Evolutionary conservation across 2,797 vertebrate species (phyloP).

Genomic region (Malurus leucopterus): DNA sequence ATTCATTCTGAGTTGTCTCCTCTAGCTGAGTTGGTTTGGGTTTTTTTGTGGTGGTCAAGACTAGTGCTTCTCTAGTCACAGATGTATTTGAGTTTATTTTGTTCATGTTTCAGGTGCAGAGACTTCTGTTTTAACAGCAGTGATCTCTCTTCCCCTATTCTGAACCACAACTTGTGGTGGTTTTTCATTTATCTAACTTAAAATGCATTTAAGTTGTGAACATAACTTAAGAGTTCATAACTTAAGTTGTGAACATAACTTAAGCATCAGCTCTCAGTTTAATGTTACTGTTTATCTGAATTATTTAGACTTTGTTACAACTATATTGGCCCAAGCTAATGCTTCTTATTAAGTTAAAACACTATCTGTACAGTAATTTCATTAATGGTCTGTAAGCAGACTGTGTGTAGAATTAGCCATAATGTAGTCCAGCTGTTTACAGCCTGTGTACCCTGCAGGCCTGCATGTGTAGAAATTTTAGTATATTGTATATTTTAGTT

Average conservation of each 20-base stretch:
- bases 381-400: not conserved
- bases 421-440: not conserved
- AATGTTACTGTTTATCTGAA: not conserved
- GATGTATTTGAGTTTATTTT: not conserved
- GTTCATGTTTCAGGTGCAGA: not conserved
- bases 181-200: not conserved
- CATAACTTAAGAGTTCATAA: not conserved
- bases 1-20: not conserved
- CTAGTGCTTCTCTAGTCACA: not conserved
- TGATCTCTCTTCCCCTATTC: not conserved
- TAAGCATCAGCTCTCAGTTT: not conserved
- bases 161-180: not conserved
- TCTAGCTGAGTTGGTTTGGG: not conserved
- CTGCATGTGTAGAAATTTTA: not conserved
- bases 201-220: not conserved
- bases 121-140: not conserved
- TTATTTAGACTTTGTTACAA: not conserved
- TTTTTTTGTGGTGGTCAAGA: not conserved
- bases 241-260: not conserved
- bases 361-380: not conserved
- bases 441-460: not conserved
- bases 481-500: not conserved
- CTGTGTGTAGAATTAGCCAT: not conserved
- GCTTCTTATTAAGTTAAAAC: not conserved
- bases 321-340: not conserved